These are phyloP conservation scores for Lichenostomus cassidix DNA, from an alignment of 2,113 vertebrate species.

Conservation along the genomic window DNA sequence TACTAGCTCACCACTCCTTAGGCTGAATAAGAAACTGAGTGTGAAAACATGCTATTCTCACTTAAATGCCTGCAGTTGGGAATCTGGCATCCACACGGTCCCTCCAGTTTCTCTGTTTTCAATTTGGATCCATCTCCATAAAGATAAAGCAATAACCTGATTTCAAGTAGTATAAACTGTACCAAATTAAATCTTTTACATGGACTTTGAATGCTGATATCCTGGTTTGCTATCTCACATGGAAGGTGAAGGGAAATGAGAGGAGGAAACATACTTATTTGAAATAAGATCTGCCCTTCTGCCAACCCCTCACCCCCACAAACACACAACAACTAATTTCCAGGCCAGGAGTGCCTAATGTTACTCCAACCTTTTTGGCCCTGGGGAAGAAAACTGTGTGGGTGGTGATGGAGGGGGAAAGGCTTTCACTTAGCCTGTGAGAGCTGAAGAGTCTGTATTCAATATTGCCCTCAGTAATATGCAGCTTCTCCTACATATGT, in stretches of 20 bases:
- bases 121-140: slow-evolving; percentile 61
- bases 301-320: not conserved
- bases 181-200: slow-evolving; percentile 46
- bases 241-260: slow-evolving; percentile 41
- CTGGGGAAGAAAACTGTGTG: not conserved
- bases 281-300: slow-evolving; percentile 38
- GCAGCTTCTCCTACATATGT: not conserved
- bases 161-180: slow-evolving; percentile 42
- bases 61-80: not conserved
- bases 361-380: not conserved
- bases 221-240: not conserved
- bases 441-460: not conserved
- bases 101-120: slow-evolving; percentile 48
- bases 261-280: slow-evolving; percentile 32
- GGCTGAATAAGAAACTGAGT: not conserved
- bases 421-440: not conserved
- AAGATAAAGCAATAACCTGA: slow-evolving; percentile 59
- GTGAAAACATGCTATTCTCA: not conserved
- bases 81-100: slow-evolving; percentile 10
- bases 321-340: slow-evolving; percentile 19
- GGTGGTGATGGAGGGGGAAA: not conserved
- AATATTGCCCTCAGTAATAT: not conserved
- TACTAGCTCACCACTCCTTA: not conserved
- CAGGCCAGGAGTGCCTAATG: not conserved
- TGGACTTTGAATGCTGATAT: slow-evolving; percentile 16